Conservation (phyloP, 2,113 vertebrate species). For the Myiopsitta monachus region DNA sequence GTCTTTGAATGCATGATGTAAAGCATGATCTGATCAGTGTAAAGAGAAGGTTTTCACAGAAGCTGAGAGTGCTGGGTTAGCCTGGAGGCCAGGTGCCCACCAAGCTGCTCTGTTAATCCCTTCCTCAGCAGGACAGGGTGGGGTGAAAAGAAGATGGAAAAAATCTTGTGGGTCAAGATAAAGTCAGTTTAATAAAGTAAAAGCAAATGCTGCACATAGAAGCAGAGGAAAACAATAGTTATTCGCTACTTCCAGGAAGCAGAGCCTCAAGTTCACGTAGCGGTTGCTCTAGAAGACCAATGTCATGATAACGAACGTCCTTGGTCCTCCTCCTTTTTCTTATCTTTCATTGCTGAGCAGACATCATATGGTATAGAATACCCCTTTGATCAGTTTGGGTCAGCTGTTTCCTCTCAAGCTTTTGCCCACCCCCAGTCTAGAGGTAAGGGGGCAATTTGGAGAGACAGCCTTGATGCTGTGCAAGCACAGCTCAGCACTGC, state of each 20-base stretch:
- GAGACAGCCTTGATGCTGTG: not conserved
- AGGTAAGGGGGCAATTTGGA: not conserved
- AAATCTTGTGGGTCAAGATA: not conserved
- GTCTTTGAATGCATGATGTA: not conserved
- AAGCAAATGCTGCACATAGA: not conserved
- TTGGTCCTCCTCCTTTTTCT: not conserved
- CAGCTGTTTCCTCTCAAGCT: not conserved
- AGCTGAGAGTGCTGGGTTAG: not conserved
- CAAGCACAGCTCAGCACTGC: rapidly evolving
- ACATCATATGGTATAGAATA: not conserved
- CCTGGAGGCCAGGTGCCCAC: not conserved
- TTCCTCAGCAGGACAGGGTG: not conserved
- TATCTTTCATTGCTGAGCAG: not conserved
- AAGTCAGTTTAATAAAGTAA: not conserved
- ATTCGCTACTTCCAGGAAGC: not conserved
- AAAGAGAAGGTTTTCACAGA: not conserved
- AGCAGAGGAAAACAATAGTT: not conserved
- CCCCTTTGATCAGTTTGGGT: not conserved
- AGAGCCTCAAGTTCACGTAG: not conserved
- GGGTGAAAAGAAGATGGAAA: not conserved
- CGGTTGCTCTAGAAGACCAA: not conserved
- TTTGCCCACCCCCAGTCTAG: not conserved
- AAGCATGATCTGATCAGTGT: not conserved
- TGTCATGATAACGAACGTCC: not conserved
- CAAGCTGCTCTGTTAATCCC: not conserved